Evolutionary conservation across 2,888 invertebrate species (phyloP), one percentile per base, ranked within the genome.

Genomic region (Caenorhabditis angaria): DNA sequence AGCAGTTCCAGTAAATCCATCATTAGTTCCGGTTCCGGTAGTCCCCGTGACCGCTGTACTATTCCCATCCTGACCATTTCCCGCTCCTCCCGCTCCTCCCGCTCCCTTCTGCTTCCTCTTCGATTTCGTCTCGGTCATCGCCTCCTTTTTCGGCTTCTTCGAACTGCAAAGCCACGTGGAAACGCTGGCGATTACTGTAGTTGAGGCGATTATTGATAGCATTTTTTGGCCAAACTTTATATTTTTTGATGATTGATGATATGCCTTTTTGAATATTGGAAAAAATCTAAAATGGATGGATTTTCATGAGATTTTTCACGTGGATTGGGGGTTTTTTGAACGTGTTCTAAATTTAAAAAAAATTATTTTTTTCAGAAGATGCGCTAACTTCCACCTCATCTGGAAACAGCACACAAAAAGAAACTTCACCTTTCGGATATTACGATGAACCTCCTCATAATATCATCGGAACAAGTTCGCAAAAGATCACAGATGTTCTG

Each of bases 351-450:
- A n/a, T n/a, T n/a, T n/a, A n/a, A n/a, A n/a, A n/a, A n/a, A n/a
- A n/a, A n/a, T n/a, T n/a, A n/a, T n/a, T n/a, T n/a, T n/a, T n/a
- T n/a, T n/a, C 41, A 55, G 64, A 60, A 54, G 77, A 70, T 28
- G 74, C 75, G 5, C 47, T 72, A 20, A 65, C 73, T 32, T 78
- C 78, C 6, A 76, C 76, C 1, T 78, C 78, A 22, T 78, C 78
- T 41, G 78, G 78, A n/a, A 78, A 71, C 57, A 75, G 72, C 57
- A 78, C 78, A 2, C 78, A 78, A 28, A 78, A 78, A 55, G 78
- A 76, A 14, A 56, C 67, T 0, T 78, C 78, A 22, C 76, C 74
- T 4, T 78, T 75, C 28, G 70, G 63, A 47, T 74, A 73, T 20
- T 61, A 71, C 28, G 67, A 74, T 2, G 54, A 53, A 54, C 60